Conservation (phyloP, 2,113 vertebrate genomes). For the Ondatra zibethicus region DNA sequence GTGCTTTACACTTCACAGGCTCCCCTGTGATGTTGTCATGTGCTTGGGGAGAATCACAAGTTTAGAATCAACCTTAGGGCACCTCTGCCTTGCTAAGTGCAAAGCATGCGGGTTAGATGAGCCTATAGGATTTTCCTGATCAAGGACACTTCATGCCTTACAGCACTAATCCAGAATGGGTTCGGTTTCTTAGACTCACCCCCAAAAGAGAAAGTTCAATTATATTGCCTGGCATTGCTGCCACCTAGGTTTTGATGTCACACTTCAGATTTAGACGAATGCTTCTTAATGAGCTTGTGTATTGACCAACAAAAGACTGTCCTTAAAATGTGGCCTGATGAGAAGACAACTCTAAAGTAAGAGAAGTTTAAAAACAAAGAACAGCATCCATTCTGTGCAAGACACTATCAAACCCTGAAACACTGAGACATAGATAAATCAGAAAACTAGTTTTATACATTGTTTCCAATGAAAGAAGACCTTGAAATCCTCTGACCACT, state of each 20-base stretch:
- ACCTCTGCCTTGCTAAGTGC: background rate
- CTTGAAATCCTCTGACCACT: background rate
- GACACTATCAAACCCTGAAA: background rate
- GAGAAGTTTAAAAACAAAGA: background rate
- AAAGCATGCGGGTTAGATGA: background rate
- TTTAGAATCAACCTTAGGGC: background rate
- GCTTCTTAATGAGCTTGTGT: background rate
- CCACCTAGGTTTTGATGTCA: background rate
- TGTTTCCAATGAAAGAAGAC: background rate
- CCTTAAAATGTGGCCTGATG: background rate
- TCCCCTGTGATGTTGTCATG: background rate
- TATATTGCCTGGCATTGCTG: background rate
- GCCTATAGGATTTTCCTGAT: background rate
- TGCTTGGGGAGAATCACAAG: background rate
- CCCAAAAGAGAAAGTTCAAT: background rate
- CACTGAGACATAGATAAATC: background rate
- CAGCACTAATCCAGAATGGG: background rate
- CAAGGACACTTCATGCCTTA: background rate
- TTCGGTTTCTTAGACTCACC: background rate
- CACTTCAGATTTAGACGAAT: background rate
- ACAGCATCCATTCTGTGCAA: background rate
- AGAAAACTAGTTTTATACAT: conserved; percentile 15
- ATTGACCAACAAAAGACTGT: background rate
- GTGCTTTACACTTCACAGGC: background rate
- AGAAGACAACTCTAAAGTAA: background rate